Conservation (phyloP, 2,113 vertebrate species). For the Rhinopomastus cyanomelas region DNA sequence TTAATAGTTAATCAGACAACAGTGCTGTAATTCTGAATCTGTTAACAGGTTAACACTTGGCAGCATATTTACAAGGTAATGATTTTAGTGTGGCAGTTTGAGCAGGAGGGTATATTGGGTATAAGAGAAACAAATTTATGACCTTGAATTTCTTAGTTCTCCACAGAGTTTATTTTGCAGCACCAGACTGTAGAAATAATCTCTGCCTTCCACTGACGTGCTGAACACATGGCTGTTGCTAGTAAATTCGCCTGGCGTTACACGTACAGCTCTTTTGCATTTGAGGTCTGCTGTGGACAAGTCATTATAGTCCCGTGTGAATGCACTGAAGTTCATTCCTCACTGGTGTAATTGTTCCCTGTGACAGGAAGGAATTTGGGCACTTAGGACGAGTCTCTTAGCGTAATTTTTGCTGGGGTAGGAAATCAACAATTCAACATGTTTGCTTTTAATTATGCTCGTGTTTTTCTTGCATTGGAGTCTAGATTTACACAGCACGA, state of each 20-base stretch:
- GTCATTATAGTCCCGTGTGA: fast-evolving
- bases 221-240: not conserved
- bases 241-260: not conserved
- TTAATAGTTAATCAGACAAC: slow-evolving; percentile 27
- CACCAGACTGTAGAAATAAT: not conserved
- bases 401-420: not conserved
- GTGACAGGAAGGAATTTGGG: not conserved
- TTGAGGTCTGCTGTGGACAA: not conserved
- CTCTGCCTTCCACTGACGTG: not conserved
- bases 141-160: slow-evolving; percentile 47
- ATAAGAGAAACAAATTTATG: not conserved
- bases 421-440: not conserved
- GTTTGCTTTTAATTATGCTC: slow-evolving; percentile 13
- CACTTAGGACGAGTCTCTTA: not conserved
- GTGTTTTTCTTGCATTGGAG: not conserved
- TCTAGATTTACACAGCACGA: not conserved
- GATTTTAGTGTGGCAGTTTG: slow-evolving; percentile 18
- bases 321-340: not conserved
- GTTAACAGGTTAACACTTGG: slow-evolving; percentile 30
- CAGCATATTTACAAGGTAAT: slow-evolving; percentile 23
- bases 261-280: not conserved
- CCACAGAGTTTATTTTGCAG: not conserved
- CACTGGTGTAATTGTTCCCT: not conserved
- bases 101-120: not conserved
- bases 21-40: slow-evolving; percentile 10